Percentiles rank a stretch among this genome's conserved stretches.
phyloP scores from a whole-genome alignment of 37 sponge, comb jelly and placozoan species.

The Theonella swinhoei region DNA sequence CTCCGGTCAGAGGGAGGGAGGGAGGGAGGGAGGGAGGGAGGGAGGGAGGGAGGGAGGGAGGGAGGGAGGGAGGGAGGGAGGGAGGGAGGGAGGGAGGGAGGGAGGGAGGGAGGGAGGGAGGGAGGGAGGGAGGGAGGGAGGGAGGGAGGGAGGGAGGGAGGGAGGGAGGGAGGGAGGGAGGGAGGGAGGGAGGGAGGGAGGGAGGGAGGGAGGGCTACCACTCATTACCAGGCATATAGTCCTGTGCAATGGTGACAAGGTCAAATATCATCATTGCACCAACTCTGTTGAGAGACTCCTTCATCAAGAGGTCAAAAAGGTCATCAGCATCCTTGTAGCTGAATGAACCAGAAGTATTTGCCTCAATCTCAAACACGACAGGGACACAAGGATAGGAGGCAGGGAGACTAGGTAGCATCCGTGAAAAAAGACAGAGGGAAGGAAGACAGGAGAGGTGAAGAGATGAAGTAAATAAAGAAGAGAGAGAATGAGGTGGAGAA shows the following conservation, averaged over 20 bases:
- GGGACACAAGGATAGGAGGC: conserved; percentile 52
- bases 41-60: conserved; percentile 8
- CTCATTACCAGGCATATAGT: conserved; percentile 37
- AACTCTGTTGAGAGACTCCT: conserved; percentile 1
- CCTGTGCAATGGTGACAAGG: conserved; percentile 33
- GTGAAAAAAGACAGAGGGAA: background rate
- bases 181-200: conserved; percentile 15
- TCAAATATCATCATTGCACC: conserved; percentile 32
- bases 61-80: conserved; percentile 12
- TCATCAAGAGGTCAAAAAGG: conserved; percentile 40
- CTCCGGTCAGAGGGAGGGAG: background rate
- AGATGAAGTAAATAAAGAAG: background rate
- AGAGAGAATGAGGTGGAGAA: background rate
- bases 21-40: conserved; percentile 13
- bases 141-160: background rate
- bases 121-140: background rate
- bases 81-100: background rate
- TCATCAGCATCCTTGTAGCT: conserved; percentile 43
- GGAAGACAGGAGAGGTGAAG: background rate
- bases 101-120: background rate
- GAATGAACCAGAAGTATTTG: conserved; percentile 38
- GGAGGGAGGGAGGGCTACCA: background rate
- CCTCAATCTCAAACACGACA: conserved; percentile 51
- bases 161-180: conserved; percentile 11
- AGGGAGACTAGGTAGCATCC: conserved; percentile 40